Percentiles rank a stretch among this genome's conserved stretches.
Evolutionary conservation across 2,888 invertebrate genomes (phyloP).

Genomic region (Hypsopygia costalis): DNA sequence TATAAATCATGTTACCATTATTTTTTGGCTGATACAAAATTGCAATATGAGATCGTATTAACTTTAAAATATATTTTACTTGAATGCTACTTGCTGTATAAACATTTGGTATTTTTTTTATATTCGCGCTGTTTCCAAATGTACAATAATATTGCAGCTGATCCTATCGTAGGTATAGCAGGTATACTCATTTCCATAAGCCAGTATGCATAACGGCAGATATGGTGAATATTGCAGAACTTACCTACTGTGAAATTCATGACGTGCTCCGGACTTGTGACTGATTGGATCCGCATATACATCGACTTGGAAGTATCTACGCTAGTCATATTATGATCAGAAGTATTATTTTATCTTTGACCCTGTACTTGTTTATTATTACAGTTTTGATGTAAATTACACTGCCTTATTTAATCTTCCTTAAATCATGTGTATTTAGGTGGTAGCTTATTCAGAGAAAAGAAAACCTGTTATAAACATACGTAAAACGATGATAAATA

Average conservation of each 20-base stretch:
- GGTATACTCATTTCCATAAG: not conserved
- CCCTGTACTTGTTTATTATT: too few relatives aligned
- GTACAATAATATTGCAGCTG: too few relatives aligned
- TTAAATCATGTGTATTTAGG: too few relatives aligned
- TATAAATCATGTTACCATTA: constrained; percentile 1
- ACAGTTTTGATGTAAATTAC: too few relatives aligned
- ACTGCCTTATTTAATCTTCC: too few relatives aligned
- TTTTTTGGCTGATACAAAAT: constrained; percentile 3
- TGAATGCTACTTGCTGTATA: too few relatives aligned
- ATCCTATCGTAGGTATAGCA: not conserved
- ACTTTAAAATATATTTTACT: not conserved
- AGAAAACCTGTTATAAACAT: constrained; percentile 2
- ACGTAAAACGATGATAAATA: too few relatives aligned
- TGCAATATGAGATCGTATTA: constrained; percentile 8
- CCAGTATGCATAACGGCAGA: constrained; percentile 24
- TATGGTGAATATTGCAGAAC: constrained; percentile 49
- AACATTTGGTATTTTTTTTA: too few relatives aligned
- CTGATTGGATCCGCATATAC: constrained; percentile 58
- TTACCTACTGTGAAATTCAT: constrained; percentile 63
- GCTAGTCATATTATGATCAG: not conserved
- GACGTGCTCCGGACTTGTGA: constrained; percentile 54
- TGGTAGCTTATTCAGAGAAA: too few relatives aligned
- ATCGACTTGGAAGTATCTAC: constrained; percentile 28
- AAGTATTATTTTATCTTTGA: too few relatives aligned
- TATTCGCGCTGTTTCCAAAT: too few relatives aligned